Base-by-base conservation (phyloP, 2,888 invertebrate genomes). In the Volucella inanis region DNA sequence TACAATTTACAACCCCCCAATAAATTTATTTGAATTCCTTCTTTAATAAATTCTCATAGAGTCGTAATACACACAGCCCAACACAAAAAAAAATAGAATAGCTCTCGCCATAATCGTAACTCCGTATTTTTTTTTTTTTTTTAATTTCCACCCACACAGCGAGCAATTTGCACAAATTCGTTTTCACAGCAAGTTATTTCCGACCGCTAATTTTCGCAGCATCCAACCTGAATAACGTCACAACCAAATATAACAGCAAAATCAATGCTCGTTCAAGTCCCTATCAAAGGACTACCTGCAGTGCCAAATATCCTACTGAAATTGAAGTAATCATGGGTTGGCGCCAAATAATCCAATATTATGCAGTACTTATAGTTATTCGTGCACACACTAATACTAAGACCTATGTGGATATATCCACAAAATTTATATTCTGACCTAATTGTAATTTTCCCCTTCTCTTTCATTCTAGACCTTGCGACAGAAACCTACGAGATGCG, bases 401-500 rank as follows among this genome's bases (percentile, higher is more conserved):
- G 50, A 12, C 14, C 11, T 11, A 11, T 45, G 14, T 9, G 31
- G 31, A 31, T 31, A 2, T 31, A 31, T 31, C 10, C 8, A 1
- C 15, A n/a, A 38, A 55, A 52, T 57, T 18, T 65, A 45, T 59
- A 39, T 1, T 18, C 15, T 22, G 39, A 65, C 50, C 77, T 81
- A 81, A 77, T 82, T 82, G 45, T 31, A 49, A 47, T 74, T 38
- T 50, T 45, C 22, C 10, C 8, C 43, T 8, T 47, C n/a, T 12
- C 12, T 67, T 11, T 57, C 83, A 50, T 93, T 93, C 43, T 93
- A 95, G 95, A 92, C 95, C 96, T 75, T 93, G 94, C 90, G 96
- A 96, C 92, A 93, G 96, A 83, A 95, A 94, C 89, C 93, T 94
- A 87, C 94, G 95, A 89, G 96, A 96, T 91, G 94, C 95, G 87